phyloP scores from a whole-genome alignment of 2,888 invertebrate species.

The Leptinotarsa juncta region DNA sequence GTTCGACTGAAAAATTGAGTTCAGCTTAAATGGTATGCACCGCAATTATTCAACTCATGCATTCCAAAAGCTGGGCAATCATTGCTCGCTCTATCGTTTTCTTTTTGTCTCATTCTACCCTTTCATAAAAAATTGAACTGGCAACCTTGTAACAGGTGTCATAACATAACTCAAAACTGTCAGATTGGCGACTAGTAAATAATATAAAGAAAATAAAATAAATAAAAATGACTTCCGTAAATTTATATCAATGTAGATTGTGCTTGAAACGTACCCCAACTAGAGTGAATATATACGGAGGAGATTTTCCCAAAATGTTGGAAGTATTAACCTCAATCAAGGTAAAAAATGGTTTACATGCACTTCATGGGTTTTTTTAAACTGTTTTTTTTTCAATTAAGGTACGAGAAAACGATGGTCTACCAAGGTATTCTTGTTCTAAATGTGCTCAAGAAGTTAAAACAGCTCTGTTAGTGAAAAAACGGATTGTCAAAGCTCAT shows the following conservation, averaged over 20 bases:
- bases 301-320: constrained; percentile 55
- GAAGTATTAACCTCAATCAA: constrained; percentile 57
- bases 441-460: constrained; percentile 56
- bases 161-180: too few relatives aligned
- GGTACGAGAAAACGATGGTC: constrained; percentile 54
- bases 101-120: too few relatives aligned
- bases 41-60: too few relatives aligned
- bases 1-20: too few relatives aligned
- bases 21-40: too few relatives aligned
- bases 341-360: constrained; percentile 43
- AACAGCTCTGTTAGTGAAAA: constrained; percentile 52
- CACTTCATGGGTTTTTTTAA: constrained; percentile 4
- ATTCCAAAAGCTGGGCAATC: too few relatives aligned
- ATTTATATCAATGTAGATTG: constrained; percentile 53
- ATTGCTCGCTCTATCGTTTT: too few relatives aligned
- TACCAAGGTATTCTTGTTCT: constrained; percentile 55
- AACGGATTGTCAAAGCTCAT: constrained; percentile 55
- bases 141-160: too few relatives aligned
- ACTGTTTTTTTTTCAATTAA: constrained; percentile 40
- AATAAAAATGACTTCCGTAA: constrained; percentile 26
- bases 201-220: background rate
- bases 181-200: too few relatives aligned
- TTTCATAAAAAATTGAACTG: too few relatives aligned
- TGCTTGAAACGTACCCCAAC: constrained; percentile 52
- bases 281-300: constrained; percentile 52